These are phyloP conservation scores for Polyommatus icarus DNA, from an alignment of 2,888 invertebrate species.

Conservation along the genomic window DNA sequence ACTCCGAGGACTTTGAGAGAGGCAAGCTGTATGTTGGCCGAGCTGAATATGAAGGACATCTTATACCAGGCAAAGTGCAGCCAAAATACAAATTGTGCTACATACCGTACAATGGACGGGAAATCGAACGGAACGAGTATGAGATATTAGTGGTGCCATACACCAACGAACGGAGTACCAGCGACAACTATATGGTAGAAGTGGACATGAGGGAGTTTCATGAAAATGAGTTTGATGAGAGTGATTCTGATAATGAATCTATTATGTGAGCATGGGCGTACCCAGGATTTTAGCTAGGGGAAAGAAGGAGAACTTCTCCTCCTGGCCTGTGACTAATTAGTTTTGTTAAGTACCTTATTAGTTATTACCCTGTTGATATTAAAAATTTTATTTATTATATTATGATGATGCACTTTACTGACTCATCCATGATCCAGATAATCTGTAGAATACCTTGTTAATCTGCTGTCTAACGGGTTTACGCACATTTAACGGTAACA, in stretches of 20 bases:
- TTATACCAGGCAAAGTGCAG: conserved; percentile 89
- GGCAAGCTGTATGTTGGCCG: conserved; percentile 39
- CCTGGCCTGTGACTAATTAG: too few relatives aligned
- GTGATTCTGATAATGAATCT: not conserved
- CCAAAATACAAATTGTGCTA: conserved; percentile 86
- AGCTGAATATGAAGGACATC: conserved; percentile 65
- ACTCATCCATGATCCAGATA: too few relatives aligned
- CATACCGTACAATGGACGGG: conserved; percentile 76
- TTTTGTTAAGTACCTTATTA: too few relatives aligned
- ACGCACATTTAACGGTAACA: too few relatives aligned
- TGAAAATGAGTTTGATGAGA: conserved; percentile 17
- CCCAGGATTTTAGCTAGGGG: too few relatives aligned
- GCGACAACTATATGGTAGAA: conserved; percentile 20
- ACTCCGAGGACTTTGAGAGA: conserved; percentile 63
- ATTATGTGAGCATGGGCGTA: not conserved
- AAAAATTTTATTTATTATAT: too few relatives aligned
- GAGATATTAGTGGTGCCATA: conserved; percentile 49
- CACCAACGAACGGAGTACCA: conserved; percentile 8
- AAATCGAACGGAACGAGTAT: conserved; percentile 45
- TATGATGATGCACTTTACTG: too few relatives aligned
- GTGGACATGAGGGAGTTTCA: conserved; percentile 11
- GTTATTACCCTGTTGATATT: too few relatives aligned
- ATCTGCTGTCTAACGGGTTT: too few relatives aligned
- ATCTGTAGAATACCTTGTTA: too few relatives aligned
- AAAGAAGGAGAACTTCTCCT: too few relatives aligned